phyloP scores from a whole-genome alignment of 2,888 invertebrate species.

The Hybos culiciformis region DNA sequence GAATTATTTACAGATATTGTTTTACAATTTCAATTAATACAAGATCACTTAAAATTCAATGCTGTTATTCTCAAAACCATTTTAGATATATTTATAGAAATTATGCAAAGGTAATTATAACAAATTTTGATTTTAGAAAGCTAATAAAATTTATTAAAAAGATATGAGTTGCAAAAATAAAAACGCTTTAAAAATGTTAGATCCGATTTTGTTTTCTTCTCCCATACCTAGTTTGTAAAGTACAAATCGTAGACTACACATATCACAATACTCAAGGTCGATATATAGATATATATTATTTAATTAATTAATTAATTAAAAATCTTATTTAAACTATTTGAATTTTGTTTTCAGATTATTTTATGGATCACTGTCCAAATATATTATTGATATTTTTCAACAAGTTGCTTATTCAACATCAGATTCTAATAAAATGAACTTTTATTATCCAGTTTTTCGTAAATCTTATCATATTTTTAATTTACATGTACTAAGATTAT shows the following conservation, averaged over 20 bases:
- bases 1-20: not conserved
- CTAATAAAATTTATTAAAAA: too few relatives aligned
- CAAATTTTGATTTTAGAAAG: too few relatives aligned
- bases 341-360: not conserved
- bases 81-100: conserved; percentile 5
- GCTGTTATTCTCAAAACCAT: not conserved
- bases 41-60: not conserved
- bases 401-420: not conserved
- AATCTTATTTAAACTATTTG: not conserved
- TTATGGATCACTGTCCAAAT: not conserved
- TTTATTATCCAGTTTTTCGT: not conserved
- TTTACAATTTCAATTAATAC: not conserved
- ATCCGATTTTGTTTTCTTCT: too few relatives aligned
- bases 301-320: not conserved
- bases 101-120: conserved; percentile 1
- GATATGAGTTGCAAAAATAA: too few relatives aligned
- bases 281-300: not conserved
- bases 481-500: not conserved
- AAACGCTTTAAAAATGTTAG: too few relatives aligned
- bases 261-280: too few relatives aligned
- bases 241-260: too few relatives aligned
- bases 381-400: not conserved
- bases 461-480: conserved; percentile 3
- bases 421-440: not conserved
- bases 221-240: too few relatives aligned